A percentile compares a stretch with the other conserved stretches of the same genome.
These are phyloP conservation scores for Rutpela maculata DNA, from an alignment of 2,888 invertebrate species.

Conservation along the genomic window DNA sequence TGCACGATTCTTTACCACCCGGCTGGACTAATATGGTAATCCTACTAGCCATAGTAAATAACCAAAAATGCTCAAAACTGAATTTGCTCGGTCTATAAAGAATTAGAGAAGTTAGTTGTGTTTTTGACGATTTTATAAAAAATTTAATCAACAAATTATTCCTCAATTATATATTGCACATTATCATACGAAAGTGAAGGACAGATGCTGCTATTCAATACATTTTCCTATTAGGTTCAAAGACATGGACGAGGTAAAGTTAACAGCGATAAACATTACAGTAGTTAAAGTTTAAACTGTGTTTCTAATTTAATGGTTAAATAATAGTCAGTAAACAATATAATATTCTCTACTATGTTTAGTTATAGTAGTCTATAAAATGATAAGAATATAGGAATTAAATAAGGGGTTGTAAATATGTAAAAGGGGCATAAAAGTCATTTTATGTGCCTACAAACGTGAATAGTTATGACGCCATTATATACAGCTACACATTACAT, in stretches of 20 bases:
- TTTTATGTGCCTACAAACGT: slow-evolving; percentile 67
- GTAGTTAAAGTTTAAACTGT: slow-evolving; percentile 30
- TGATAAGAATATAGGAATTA: slow-evolving; percentile 67
- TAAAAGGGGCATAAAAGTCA: slow-evolving; percentile 66
- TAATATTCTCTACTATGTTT: slow-evolving; percentile 58
- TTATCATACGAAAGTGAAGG: neutral
- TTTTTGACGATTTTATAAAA: too few species aligned
- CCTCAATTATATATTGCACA: too few species aligned
- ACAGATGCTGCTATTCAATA: neutral
- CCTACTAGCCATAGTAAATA: too few species aligned
- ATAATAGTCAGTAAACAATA: slow-evolving; percentile 40
- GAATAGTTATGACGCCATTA: slow-evolving; percentile 64
- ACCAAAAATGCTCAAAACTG: too few species aligned
- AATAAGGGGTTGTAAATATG: slow-evolving; percentile 68
- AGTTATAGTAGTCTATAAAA: slow-evolving; percentile 57
- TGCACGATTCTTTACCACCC: too few species aligned
- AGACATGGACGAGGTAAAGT: neutral
- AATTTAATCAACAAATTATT: too few species aligned
- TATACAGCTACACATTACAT: slow-evolving; percentile 54
- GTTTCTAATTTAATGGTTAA: slow-evolving; percentile 35
- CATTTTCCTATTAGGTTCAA: neutral
- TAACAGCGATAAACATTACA: slow-evolving; percentile 16
- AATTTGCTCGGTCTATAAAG: too few species aligned
- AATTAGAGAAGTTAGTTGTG: too few species aligned
- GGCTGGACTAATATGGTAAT: too few species aligned